Evolutionary conservation across 35 echinoderm and acorn worm species (phyloP).

Genomic region (Apostichopus parvimensis): DNA sequence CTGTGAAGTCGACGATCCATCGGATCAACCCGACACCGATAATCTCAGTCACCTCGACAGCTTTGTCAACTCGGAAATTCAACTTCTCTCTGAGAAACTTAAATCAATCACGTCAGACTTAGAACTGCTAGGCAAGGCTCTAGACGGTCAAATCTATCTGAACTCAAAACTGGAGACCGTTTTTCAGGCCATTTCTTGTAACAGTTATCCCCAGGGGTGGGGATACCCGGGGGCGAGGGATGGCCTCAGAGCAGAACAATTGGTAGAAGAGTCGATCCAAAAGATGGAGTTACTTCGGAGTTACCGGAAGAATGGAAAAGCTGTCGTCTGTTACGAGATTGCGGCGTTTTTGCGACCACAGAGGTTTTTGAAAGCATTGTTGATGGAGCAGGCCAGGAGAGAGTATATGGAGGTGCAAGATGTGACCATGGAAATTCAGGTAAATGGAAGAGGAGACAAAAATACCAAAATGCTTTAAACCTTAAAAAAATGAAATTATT

Average conservation of each 20-base stretch:
- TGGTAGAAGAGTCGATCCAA: conserved; percentile 27
- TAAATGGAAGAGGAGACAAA: conserved; percentile 22
- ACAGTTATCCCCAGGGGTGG: conserved; percentile 63
- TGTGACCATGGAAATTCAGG: conserved; percentile 66
- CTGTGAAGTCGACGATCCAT: conserved; percentile 20
- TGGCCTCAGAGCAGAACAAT: conserved; percentile 3
- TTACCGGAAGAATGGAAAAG: conserved; percentile 23
- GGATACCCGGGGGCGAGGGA: conserved; percentile 8
- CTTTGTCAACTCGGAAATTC: conserved; percentile 69
- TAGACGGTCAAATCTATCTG: conserved; percentile 58
- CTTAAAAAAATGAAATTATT: too few relatives aligned
- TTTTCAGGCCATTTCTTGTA: conserved; percentile 45
- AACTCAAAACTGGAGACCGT: conserved; percentile 39
- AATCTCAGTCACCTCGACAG: conserved; percentile 78
- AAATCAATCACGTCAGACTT: conserved; percentile 65
- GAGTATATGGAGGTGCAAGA: conserved; percentile 82
- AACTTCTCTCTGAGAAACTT: background rate
- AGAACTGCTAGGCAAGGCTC: conserved; percentile 51
- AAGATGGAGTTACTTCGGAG: conserved; percentile 47
- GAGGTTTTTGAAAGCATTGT: conserved; percentile 57
- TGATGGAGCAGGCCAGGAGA: conserved; percentile 82
- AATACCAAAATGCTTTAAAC: too few relatives aligned
- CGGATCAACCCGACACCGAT: conserved; percentile 38
- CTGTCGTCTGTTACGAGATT: conserved; percentile 60
- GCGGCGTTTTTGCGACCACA: conserved; percentile 68